Percentiles rank a stretch among this genome's conserved stretches.
phyloP scores from a whole-genome alignment of 1,140 invertebrate species.

The Eupristina koningsbergeri region DNA sequence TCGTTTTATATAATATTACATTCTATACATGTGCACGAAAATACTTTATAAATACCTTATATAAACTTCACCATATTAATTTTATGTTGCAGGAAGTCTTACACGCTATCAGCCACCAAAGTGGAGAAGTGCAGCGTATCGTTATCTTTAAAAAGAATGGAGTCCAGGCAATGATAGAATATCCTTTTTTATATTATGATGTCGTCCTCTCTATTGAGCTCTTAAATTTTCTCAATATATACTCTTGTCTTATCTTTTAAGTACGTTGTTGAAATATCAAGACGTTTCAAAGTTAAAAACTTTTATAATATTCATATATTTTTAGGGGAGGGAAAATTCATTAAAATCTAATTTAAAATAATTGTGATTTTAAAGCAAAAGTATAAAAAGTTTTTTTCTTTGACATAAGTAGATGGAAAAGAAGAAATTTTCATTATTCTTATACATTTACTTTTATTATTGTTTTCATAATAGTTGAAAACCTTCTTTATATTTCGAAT shows the following conservation, averaged over 20 bases:
- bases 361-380: too few relatives aligned
- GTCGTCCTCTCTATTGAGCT: not conserved
- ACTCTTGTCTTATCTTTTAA: not conserved
- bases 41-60: not conserved
- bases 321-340: too few relatives aligned
- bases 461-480: too few relatives aligned
- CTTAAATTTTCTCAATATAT: not conserved
- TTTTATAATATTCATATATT: too few relatives aligned
- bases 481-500: too few relatives aligned
- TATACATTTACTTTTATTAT: too few relatives aligned
- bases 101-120: slow-evolving; percentile 95
- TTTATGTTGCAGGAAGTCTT: slow-evolving; percentile 92
- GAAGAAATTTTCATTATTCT: too few relatives aligned
- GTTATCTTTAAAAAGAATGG: slow-evolving; percentile 99
- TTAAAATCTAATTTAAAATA: too few relatives aligned
- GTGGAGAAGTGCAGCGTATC: slow-evolving; percentile 96
- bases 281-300: too few relatives aligned
- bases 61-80: not conserved
- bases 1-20: not conserved
- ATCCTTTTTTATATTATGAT: slow-evolving; percentile 83
- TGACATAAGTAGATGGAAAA: too few relatives aligned
- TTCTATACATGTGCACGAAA: not conserved
- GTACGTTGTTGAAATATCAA: not conserved
- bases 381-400: too few relatives aligned
- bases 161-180: slow-evolving; percentile 99